Base-by-base conservation (phyloP, 2,797 vertebrate species). In the Amblyraja radiata region DNA sequence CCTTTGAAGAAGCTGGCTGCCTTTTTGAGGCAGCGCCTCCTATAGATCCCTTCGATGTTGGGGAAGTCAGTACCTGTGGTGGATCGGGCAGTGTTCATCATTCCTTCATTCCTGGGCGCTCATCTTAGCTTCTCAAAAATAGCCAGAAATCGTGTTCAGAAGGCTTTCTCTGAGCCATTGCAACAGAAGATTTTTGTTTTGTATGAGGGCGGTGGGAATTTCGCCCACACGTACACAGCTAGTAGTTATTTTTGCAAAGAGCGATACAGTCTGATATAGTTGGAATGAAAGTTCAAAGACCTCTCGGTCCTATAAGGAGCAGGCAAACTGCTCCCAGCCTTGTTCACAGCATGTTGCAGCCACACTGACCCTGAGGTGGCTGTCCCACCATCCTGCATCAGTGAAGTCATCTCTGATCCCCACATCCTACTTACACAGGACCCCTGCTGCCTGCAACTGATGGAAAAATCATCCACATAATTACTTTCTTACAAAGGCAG, bases 401-500 rank as follows among this genome's bases (percentile, higher is more conserved):
- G n/a, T 10, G 21, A 71, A 5, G 86, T 0, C 6, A 90, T 16
- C 78, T 71, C 32, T 71, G 63, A 90, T 61, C 23, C 78, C 86
- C 86, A 90, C 86, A 71, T 68, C 86, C 65, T 39, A 90, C 9
- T 90, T 90, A 36, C 65, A 39, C 18, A 90, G 32, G 32, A 65
- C n/a, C 32, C 65, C 65, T 71, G n/a, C 86, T 90, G 18, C 86
- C 86, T 90, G 39, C 16, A 10, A 36, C 63, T 90, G 32, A 10
- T 71, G 68, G 2, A 86, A 86, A n/a, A 32, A 16, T 80, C 1
- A 36, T 90, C 81, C 18, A 39, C 46, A n/a, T 25, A 90, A 90
- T 71, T 90, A 9, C n/a, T 10, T 68, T 90, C 32, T 90, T 90
- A 71, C 25, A 32, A 21, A 32, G 63, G 14, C 14, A 18, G 23